Percentiles rank a stretch among this genome's conserved stretches.
Conservation (phyloP, 2,888 invertebrate genomes). For the Allygus modestus region DNA sequence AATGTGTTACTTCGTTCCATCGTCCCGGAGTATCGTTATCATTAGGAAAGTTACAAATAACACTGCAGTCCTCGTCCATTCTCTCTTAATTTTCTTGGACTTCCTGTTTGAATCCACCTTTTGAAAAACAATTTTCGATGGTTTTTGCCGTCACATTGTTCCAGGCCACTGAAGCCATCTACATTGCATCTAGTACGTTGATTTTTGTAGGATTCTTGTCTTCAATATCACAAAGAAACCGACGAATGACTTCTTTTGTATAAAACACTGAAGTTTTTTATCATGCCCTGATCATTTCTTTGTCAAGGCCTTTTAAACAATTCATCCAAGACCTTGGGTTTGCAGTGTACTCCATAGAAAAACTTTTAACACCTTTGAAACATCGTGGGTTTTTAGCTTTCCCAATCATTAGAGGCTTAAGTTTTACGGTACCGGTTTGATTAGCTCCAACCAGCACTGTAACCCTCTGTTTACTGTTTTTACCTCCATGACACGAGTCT, state of each 20-base stretch:
- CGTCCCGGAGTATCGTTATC: background rate
- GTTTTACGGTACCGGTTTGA: background rate
- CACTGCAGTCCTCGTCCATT: slow-evolving; percentile 42
- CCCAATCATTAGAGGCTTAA: slow-evolving; percentile 35
- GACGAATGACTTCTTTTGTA: background rate
- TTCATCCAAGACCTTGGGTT: slow-evolving; percentile 73
- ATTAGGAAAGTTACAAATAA: background rate
- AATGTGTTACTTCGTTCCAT: background rate
- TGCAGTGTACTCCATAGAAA: slow-evolving; percentile 70
- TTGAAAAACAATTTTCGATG: slow-evolving; percentile 66
- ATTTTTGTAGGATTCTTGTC: slow-evolving; percentile 18
- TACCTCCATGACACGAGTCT: slow-evolving; percentile 72
- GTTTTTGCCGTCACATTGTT: slow-evolving; percentile 64
- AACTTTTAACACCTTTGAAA: slow-evolving; percentile 69
- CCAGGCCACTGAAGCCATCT: slow-evolving; percentile 62
- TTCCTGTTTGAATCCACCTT: slow-evolving; percentile 52
- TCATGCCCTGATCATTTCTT: slow-evolving; percentile 66
- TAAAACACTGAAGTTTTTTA: slow-evolving; percentile 26
- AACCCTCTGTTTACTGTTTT: slow-evolving; percentile 70
- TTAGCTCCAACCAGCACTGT: slow-evolving; percentile 15
- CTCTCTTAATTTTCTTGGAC: slow-evolving; percentile 11
- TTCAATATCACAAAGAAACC: slow-evolving; percentile 18
- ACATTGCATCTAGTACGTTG: slow-evolving; percentile 57
- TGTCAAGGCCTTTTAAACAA: slow-evolving; percentile 68
- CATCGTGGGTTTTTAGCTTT: slow-evolving; percentile 71